Evolutionary conservation across 2,797 vertebrate species (phyloP).

Genomic region (Gymnothorax reevesii): DNA sequence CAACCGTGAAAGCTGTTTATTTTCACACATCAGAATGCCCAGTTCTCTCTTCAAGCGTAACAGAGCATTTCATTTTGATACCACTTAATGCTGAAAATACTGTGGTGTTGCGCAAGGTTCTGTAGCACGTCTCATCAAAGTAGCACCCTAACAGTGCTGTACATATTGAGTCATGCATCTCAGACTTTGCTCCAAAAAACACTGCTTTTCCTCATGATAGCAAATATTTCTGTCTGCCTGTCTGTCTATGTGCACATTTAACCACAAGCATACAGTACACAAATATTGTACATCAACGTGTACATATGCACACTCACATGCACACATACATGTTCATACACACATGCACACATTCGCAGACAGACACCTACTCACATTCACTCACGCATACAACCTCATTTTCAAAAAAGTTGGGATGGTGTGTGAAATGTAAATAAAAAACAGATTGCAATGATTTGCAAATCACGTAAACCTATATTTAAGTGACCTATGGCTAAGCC

Average conservation of each 20-base stretch:
- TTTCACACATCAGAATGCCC: constrained; percentile 73
- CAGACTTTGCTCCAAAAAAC: constrained; percentile 43
- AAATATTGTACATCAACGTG: not conserved
- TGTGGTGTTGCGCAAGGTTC: constrained; percentile 68
- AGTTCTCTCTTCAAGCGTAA: constrained; percentile 67
- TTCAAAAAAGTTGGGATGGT: too few relatives aligned
- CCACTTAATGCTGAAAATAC: constrained; percentile 68
- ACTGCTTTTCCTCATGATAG: constrained; percentile 41
- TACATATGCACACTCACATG: not conserved
- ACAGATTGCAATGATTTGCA: not conserved
- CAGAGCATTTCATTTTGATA: constrained; percentile 71
- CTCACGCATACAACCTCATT: not conserved
- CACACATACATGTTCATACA: not conserved
- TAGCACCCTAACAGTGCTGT: constrained; percentile 54
- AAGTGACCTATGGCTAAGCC: too few relatives aligned
- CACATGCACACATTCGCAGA: not conserved
- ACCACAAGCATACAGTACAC: too few relatives aligned
- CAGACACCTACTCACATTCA: not conserved
- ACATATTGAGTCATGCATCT: constrained; percentile 64
- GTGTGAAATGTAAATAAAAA: too few relatives aligned
- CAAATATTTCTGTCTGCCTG: constrained; percentile 36
- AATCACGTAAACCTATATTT: not conserved
- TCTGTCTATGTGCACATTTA: not conserved
- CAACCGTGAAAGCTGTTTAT: constrained; percentile 73
- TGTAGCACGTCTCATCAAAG: constrained; percentile 61